A percentile compares a stretch with the other conserved stretches of the same genome.
phyloP scores from a whole-genome alignment of 1,140 invertebrate species.

The Venturia canescens region DNA sequence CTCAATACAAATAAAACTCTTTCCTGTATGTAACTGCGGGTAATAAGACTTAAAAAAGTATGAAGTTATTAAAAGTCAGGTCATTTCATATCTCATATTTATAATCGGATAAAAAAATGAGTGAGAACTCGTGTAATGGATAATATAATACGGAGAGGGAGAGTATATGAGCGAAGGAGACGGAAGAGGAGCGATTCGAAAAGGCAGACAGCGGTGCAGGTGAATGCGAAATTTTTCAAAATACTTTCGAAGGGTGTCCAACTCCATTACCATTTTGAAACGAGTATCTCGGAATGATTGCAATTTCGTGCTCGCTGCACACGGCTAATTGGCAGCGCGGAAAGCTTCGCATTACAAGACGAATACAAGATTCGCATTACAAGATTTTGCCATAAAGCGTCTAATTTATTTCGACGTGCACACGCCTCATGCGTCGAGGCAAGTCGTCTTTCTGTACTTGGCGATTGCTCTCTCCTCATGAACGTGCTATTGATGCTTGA shows the following conservation, averaged over 20 bases:
- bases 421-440: not conserved
- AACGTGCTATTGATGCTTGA: not conserved
- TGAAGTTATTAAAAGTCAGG: not conserved
- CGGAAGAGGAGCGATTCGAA: too few species aligned
- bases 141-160: too few species aligned
- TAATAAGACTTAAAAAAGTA: too few species aligned
- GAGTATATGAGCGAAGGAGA: too few species aligned
- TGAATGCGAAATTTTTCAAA: slow-evolving; percentile 6
- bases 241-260: slow-evolving; percentile 14
- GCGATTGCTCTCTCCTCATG: slow-evolving; percentile 4
- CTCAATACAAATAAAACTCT: too few species aligned
- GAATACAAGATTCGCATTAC: slow-evolving; percentile 30
- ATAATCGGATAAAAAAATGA: slow-evolving; percentile 2
- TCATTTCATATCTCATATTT: slow-evolving; percentile 15
- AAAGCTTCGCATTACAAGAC: slow-evolving; percentile 29
- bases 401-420: slow-evolving; percentile 37
- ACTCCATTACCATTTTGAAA: slow-evolving; percentile 29
- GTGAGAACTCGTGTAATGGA: not conserved
- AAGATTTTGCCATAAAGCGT: slow-evolving; percentile 37
- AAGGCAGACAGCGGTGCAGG: too few species aligned
- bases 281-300: slow-evolving; percentile 30
- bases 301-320: slow-evolving; percentile 11
- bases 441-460: not conserved
- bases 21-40: too few species aligned
- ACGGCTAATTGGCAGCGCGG: not conserved